Percentiles rank a stretch among this genome's conserved stretches.
Conservation (phyloP, 2,888 invertebrate species). For the Athripsodes cinereus region DNA sequence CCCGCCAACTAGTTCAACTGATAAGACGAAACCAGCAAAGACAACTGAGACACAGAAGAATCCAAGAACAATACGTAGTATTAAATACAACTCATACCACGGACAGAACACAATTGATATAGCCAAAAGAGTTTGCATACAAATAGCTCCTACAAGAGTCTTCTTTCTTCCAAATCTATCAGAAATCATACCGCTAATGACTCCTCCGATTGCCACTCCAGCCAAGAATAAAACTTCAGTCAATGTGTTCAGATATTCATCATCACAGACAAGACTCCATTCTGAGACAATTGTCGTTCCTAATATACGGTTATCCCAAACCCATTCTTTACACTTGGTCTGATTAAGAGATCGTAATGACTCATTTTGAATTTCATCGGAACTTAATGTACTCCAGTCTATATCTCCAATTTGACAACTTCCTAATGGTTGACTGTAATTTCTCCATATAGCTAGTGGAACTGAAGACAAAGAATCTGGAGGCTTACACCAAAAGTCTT, state of each 20-base stretch:
- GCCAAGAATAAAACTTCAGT: slow-evolving; percentile 73
- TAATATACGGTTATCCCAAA: slow-evolving; percentile 50
- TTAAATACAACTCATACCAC: slow-evolving; percentile 63
- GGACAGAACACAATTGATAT: slow-evolving; percentile 63
- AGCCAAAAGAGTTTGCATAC: slow-evolving; percentile 63
- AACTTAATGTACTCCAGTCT: slow-evolving; percentile 35
- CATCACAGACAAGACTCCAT: slow-evolving; percentile 72
- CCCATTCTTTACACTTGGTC: slow-evolving; percentile 55
- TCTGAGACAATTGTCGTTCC: slow-evolving; percentile 68
- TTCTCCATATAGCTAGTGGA: slow-evolving; percentile 56
- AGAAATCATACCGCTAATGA: slow-evolving; percentile 25
- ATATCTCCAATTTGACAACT: slow-evolving; percentile 53
- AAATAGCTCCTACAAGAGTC: slow-evolving; percentile 64
- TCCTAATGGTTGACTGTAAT: slow-evolving; percentile 57
- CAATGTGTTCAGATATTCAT: slow-evolving; percentile 60
- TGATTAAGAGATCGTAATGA: slow-evolving; percentile 30
- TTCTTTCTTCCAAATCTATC: slow-evolving; percentile 64
- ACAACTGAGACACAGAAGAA: slow-evolving; percentile 77
- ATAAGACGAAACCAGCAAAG: slow-evolving; percentile 72
- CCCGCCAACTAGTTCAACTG: slow-evolving; percentile 72
- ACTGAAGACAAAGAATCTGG: slow-evolving; percentile 52
- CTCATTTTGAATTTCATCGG: slow-evolving; percentile 31
- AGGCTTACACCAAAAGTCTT: slow-evolving; percentile 64
- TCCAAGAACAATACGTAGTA: slow-evolving; percentile 64
- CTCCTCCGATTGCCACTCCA: slow-evolving; percentile 67